phyloP scores from a whole-genome alignment of 2,113 vertebrate species.

The Malurus melanocephalus region DNA sequence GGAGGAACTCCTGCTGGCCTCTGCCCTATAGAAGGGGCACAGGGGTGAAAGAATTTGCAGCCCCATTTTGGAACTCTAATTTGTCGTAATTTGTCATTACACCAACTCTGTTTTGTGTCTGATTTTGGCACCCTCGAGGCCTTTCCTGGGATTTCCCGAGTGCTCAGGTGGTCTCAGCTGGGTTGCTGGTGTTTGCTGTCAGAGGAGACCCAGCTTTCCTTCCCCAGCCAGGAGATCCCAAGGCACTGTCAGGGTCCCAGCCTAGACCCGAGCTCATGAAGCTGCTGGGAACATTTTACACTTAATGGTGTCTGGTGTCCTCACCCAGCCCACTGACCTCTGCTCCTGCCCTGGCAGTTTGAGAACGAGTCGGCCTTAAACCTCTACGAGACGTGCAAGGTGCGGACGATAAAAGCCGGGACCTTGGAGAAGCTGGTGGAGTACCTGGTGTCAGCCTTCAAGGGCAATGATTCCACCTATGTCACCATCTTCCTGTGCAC shows the following conservation, averaged over 20 bases:
- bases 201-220: background rate
- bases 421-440: constrained; percentile 97
- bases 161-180: background rate
- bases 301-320: accelerated
- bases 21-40: accelerated
- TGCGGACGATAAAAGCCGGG: constrained; percentile 94
- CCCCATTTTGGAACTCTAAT: background rate
- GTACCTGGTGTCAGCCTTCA: constrained; percentile 94
- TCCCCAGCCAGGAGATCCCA: background rate
- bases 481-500: constrained; percentile 98
- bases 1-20: background rate
- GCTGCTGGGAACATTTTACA: background rate
- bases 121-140: background rate
- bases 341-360: constrained; percentile 61
- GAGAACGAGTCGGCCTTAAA: constrained; percentile 88
- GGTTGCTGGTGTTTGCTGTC: background rate
- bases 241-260: background rate
- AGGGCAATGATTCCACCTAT: constrained; percentile 94
- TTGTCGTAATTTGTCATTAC: background rate
- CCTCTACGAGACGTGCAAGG: constrained; percentile 95
- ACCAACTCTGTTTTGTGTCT: background rate
- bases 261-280: background rate
- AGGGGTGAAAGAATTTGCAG: background rate
- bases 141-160: background rate
- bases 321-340: background rate